A percentile compares a stretch with the other conserved stretches of the same genome.
phyloP scores from a whole-genome alignment of 2,888 invertebrate species.

The Apomyelois bistriatella region DNA sequence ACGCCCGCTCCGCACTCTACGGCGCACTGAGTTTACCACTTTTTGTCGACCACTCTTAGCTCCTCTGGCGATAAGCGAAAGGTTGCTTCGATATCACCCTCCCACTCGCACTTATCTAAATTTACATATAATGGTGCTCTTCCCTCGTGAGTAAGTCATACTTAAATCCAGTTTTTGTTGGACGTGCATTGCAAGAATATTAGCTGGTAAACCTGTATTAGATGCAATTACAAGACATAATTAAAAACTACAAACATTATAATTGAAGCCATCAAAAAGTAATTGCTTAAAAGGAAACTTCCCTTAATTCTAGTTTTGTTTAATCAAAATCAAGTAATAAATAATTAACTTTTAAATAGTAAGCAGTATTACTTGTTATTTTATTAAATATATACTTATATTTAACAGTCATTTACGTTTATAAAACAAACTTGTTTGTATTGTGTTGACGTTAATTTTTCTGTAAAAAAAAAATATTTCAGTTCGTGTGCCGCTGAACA shows the following conservation, averaged over 20 bases:
- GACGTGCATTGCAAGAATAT: slow-evolving; percentile 69
- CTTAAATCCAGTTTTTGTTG: slow-evolving; percentile 71
- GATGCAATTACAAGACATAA: background rate
- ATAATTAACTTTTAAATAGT: background rate
- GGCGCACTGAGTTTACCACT: slow-evolving; percentile 69
- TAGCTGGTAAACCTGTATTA: slow-evolving; percentile 25
- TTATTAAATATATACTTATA: too few species aligned
- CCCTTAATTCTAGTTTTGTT: background rate
- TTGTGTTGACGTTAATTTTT: too few species aligned
- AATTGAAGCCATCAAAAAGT: background rate
- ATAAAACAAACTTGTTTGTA: too few species aligned
- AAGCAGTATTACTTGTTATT: too few species aligned
- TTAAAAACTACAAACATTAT: background rate
- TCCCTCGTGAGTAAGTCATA: slow-evolving; percentile 37
- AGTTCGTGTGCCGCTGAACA: too few species aligned
- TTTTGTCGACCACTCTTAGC: slow-evolving; percentile 70
- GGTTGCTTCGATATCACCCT: slow-evolving; percentile 51
- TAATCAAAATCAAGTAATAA: background rate
- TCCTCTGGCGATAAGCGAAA: slow-evolving; percentile 62
- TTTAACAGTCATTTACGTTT: too few species aligned
- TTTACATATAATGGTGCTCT: slow-evolving; percentile 37
- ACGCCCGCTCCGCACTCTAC: slow-evolving; percentile 64
- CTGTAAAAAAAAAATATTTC: too few species aligned
- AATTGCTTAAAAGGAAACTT: background rate
- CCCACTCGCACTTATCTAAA: slow-evolving; percentile 39